phyloP scores from a whole-genome alignment of 2,113 vertebrate species.

The Solenodon paradoxus region DNA sequence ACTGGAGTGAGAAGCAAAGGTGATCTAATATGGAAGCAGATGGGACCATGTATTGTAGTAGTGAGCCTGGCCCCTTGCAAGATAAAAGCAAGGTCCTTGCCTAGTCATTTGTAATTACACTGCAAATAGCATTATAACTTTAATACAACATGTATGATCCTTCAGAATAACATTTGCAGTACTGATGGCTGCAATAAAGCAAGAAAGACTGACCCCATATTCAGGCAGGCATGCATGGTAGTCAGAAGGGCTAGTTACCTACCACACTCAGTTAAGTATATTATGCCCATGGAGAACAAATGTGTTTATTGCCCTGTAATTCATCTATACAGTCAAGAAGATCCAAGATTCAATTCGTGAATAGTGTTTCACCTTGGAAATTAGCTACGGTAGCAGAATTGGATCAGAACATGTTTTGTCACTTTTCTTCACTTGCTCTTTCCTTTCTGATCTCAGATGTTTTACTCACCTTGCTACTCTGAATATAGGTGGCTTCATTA shows the following conservation, averaged over 20 bases:
- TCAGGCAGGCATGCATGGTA: neutral
- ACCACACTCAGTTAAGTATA: conserved; percentile 5
- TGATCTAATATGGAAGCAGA: neutral
- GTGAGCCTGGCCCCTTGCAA: neutral
- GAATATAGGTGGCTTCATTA: conserved; percentile 5
- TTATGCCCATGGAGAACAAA: neutral
- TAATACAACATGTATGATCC: conserved; percentile 10
- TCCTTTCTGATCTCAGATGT: conserved; percentile 12
- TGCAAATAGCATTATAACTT: neutral
- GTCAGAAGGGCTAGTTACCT: neutral
- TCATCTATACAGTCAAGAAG: conserved; percentile 7
- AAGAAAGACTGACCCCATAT: neutral
- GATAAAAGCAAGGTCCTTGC: neutral
- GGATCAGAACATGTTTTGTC: conserved; percentile 13
- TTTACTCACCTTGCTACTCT: neutral
- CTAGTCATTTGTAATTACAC: neutral
- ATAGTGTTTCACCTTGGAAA: neutral
- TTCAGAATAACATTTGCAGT: neutral
- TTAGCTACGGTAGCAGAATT: conserved; percentile 21
- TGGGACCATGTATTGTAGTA: neutral
- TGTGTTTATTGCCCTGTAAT: neutral
- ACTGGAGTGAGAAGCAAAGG: neutral
- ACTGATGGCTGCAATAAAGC: neutral
- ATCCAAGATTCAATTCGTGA: conserved; percentile 1
- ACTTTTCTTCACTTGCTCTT: neutral